Evolutionary conservation across 1,140 invertebrate species (phyloP).

Genomic region (Drosophila ercepeae): DNA sequence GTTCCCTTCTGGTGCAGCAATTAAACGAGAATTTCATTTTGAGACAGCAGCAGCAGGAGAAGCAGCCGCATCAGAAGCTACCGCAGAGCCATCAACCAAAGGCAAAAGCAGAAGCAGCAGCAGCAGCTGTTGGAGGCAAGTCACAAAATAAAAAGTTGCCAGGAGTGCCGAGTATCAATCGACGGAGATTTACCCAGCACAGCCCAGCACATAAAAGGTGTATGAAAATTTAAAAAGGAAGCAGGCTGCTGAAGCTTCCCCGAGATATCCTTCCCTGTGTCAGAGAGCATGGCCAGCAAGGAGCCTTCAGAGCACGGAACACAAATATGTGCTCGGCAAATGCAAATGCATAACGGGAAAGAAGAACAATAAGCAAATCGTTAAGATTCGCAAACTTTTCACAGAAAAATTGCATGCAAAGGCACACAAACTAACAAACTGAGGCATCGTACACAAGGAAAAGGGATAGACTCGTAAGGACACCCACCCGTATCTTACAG

Average conservation of each 20-base stretch:
- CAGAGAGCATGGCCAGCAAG: not conserved
- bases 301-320: constrained; percentile 3
- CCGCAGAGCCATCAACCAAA: too few relatives aligned
- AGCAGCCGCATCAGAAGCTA: too few relatives aligned
- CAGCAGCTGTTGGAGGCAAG: constrained; percentile 4
- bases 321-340: constrained; percentile 52
- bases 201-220: not conserved
- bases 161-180: not conserved
- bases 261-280: too few relatives aligned
- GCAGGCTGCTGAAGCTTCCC: too few relatives aligned
- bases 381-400: constrained; percentile 68
- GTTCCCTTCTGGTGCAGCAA: constrained; percentile 27
- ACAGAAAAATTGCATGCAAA: constrained; percentile 12
- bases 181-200: constrained; percentile 6
- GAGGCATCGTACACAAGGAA: too few relatives aligned
- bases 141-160: not conserved
- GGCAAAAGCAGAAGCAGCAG: too few relatives aligned
- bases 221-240: too few relatives aligned
- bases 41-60: constrained; percentile 20
- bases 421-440: not conserved
- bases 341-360: constrained; percentile 55
- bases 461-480: not conserved
- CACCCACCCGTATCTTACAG: too few relatives aligned
- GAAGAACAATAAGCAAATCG: constrained; percentile 75
- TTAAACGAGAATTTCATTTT: constrained; percentile 58